Evolutionary conservation across 1,140 invertebrate species (phyloP), one percentile per base, ranked within the genome.

Genomic region (Anastatus disparis): DNA sequence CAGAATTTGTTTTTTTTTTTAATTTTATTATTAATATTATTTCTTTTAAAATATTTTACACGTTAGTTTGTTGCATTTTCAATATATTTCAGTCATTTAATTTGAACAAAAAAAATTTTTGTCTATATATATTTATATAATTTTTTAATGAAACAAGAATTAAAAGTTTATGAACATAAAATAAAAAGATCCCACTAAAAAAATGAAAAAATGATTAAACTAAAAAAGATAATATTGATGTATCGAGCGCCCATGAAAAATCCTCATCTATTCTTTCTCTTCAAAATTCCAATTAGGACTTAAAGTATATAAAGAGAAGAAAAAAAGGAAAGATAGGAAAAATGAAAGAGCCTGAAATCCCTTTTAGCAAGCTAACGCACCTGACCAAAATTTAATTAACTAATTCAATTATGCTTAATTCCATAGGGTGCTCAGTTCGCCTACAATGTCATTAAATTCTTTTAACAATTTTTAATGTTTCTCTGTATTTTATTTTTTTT

Each of bases 271-370:
- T 72, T 72, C 72, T 74, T 64, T 71, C 68, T 70, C 55, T 24
- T 44, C 70, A 72, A 74, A 75, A 71, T 72, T 76, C 59, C 68
- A 67, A 74, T 75, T 73, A 73, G 65, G 52, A 48, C 53, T 61
- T 59, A 44, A 40, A 38, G 69, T 44, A 29, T 29, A 40, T 40
- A 58, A 40, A 58, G n/a, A 15, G 22, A 9, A 44, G 20, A 10
- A 38, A 22, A 42, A 62, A 22, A 3, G 20, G 46, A 8, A 48
- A 22, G 10, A 35, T 20, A 4, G 15, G n/a, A 20, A n/a, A 29
- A 22, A 44, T 17, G 20, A 26, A 63, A 38, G 4, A 59, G 44
- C 9, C 26, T 27, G n/a, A 26, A 63, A 38, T 29, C 10, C 44
- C 59, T 58, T 20, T n/a, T n/a, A 6, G 40, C 8, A 26, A 24